Evolutionary conservation across 2,113 vertebrate genomes (phyloP).

Genomic region (Megaceryle maxima): DNA sequence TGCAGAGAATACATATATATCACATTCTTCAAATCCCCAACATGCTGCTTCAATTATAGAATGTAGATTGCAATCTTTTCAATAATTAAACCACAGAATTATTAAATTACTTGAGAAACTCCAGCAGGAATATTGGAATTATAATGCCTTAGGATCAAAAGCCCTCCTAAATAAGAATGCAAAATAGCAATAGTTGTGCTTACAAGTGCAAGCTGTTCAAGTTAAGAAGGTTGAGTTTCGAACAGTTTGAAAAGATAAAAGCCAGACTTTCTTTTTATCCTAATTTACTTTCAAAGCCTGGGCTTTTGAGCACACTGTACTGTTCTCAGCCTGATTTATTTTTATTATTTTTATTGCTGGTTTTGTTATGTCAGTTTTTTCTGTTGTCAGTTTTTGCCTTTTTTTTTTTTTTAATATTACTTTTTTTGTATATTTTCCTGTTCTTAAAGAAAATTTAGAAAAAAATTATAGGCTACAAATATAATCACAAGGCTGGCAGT

Average conservation of each 20-base stretch:
- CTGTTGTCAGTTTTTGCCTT: background rate
- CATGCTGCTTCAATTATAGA: background rate
- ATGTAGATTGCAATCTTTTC: background rate
- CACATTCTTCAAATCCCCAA: background rate
- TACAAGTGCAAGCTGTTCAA: background rate
- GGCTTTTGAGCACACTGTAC: background rate
- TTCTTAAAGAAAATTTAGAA: background rate
- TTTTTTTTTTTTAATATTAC: background rate
- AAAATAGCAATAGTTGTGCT: background rate
- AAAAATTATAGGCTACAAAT: background rate
- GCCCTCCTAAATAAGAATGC: background rate
- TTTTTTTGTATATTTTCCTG: background rate
- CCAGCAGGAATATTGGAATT: background rate
- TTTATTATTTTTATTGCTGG: background rate
- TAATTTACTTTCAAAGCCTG: background rate
- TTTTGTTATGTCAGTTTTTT: background rate
- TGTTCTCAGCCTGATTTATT: background rate
- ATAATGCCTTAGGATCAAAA: background rate
- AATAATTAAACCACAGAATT: slow-evolving; percentile 33
- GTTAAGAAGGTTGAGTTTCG: background rate
- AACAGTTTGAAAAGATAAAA: background rate
- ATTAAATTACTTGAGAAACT: background rate
- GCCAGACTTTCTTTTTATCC: background rate
- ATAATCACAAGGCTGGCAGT: background rate
- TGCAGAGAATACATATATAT: background rate